Percentiles rank a stretch among this genome's conserved stretches.
These are phyloP conservation scores for Aethina tumida DNA, from an alignment of 1,140 invertebrate genomes.

Conservation along the genomic window DNA sequence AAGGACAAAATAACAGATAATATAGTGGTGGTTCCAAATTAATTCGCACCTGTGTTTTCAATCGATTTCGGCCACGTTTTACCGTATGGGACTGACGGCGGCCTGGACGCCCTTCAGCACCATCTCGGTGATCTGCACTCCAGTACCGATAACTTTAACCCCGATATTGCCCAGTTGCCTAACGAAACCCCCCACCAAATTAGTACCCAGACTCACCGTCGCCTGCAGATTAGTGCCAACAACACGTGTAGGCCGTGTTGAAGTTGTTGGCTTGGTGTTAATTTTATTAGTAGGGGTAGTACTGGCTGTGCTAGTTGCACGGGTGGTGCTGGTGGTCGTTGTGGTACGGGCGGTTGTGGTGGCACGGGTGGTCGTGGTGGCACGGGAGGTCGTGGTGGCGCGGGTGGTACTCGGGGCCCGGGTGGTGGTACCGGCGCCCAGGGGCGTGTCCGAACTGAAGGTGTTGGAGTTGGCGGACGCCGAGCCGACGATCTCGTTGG, in stretches of 20 bases:
- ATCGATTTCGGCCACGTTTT: too few relatives aligned
- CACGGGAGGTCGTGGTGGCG: constrained; percentile 5
- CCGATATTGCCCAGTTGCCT: constrained; percentile 23
- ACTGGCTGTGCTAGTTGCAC: constrained; percentile 2
- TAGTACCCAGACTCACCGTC: constrained; percentile 22
- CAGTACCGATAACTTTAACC: constrained; percentile 27
- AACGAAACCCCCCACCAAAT: constrained; percentile 23
- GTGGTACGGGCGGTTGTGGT: constrained; percentile 6
- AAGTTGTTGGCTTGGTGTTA: constrained; percentile 1
- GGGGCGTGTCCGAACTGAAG: not conserved
- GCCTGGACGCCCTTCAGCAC: constrained; percentile 16
- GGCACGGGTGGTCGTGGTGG: constrained; percentile 5
- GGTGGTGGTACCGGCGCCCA: not conserved
- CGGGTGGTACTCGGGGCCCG: constrained; percentile 3
- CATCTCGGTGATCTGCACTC: constrained; percentile 27
- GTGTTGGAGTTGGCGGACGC: not conserved
- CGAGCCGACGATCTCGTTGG: not conserved
- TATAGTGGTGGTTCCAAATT: not conserved
- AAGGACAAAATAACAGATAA: not conserved
- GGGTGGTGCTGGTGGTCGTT: constrained; percentile 5
- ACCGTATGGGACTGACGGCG: not conserved
- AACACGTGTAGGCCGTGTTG: constrained; percentile 1
- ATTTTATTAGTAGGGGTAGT: constrained; percentile 1
- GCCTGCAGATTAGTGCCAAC: constrained; percentile 12
- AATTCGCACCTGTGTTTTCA: not conserved